Evolutionary conservation across 2,888 invertebrate species (phyloP).

Genomic region (Drosophila rellima): DNA sequence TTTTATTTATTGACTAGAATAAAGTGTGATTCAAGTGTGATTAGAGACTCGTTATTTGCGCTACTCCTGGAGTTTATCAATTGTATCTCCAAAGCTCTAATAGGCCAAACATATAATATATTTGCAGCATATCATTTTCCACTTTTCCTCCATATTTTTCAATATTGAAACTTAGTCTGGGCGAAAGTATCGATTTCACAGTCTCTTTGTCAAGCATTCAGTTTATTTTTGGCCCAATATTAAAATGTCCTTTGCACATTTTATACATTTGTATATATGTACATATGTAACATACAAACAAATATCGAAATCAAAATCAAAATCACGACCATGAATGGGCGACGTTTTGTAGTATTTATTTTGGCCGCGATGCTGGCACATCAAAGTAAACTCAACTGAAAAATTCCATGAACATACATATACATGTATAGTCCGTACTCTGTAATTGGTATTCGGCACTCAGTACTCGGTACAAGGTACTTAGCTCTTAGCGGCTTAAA

Average conservation of each 20-base stretch:
- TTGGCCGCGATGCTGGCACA: conserved; percentile 36
- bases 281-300: too few relatives aligned
- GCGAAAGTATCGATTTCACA: conserved; percentile 1
- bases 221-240: conserved; percentile 15
- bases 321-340: conserved; percentile 27
- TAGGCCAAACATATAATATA: not conserved
- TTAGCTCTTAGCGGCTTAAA: conserved; percentile 66
- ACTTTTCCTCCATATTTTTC: not conserved
- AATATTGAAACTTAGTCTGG: not conserved
- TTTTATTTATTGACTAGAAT: conserved; percentile 15
- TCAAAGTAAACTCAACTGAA: conserved; percentile 49
- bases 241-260: conserved; percentile 17
- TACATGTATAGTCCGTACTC: not conserved
- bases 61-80: not conserved
- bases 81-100: not conserved
- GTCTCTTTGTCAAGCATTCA: conserved; percentile 6
- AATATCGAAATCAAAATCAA: conserved; percentile 17
- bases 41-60: conserved; percentile 1
- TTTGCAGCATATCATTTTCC: not conserved
- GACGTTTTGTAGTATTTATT: conserved; percentile 45
- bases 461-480: conserved; percentile 15
- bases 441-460: conserved; percentile 8
- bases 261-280: not conserved
- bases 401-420: conserved; percentile 38
- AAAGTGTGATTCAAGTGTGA: conserved; percentile 15